Evolutionary conservation across 2,888 invertebrate species (phyloP), one percentile per base, ranked within the genome.

Genomic region (Cerastoderma edule): DNA sequence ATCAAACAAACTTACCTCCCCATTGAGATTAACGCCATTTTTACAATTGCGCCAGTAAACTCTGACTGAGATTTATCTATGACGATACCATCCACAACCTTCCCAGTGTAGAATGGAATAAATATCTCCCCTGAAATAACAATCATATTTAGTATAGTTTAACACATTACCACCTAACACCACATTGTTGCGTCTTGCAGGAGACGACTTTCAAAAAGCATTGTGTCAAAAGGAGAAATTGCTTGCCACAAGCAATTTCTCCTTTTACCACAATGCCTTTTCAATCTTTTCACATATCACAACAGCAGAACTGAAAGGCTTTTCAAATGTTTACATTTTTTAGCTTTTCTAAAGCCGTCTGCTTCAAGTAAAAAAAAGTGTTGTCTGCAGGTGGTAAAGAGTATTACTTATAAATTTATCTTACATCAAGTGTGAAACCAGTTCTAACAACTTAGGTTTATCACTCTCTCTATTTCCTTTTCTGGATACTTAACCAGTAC

Each of bases 41-140:
- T 75, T n/a, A 89, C 75, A n/a, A 90, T 88, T 4, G 88, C 80
- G 13, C 63, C 39, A 16, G 80, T 85, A 68, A 93, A 91, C 8
- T 90, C 89, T n/a, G 80, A 78, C 77, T 89, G 83, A 16, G 91
- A 89, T 50, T 92, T 90, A 19, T 90, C 90, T 32, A 91, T 89
- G 2, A 92, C 93, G 28, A 93, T 93, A 28, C 91, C 91, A 63
- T 93, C 92, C 24, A 93, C 92, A 35, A 93, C 93, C 73, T 91
- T 88, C 19, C 91, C 91, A 0, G 93, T 93, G 83, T 90, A 93
- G 84, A 87, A 93, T 6, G 93, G 93, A 2, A 92, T 90, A 84
- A 93, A 93, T 63, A 93, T 92, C 66, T 92, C 88, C 44, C 92
- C 92, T 89, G 82, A 33, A 87, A 84, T 22, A 65, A 44, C 44